Evolutionary conservation across 2,797 vertebrate genomes (phyloP), one percentile per base, ranked within the genome.

Genomic region (Lateolabrax maculatus): DNA sequence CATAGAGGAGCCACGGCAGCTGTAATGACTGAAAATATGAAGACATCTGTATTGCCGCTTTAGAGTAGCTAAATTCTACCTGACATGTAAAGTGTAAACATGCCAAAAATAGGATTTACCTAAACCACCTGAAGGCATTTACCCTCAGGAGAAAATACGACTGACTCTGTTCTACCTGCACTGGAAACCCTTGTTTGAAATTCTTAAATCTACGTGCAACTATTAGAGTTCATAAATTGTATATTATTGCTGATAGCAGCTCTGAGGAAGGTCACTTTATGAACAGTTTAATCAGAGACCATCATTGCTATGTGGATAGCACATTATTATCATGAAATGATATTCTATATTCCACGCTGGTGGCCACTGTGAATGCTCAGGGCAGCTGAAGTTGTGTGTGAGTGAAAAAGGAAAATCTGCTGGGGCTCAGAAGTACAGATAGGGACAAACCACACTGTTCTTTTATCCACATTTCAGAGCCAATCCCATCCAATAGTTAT

Each of bases 401-500:
- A 21, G 3, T 58, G 29, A 68, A 44, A 74, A 70, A 58, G 29
- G 9, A 60, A 76, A 79, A 68, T 1, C 60, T 27, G 52, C 41
- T 69, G 36, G 34, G 31, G 27, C 60, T 71, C 41, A 69, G 41
- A 48, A 56, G 44, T 51, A 49, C 67, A 62, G 79, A 63, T 53
- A 31, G 43, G 37, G 21, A 83, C 39, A 71, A 75, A 61, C 18
- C 23, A 15, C 4, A 5, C 53, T 71, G 31, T 36, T 64, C n/a
- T 71, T 73, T 75, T 65, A 79, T 81, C 58, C 65, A 31, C 71
- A 23, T 68, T 75, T 81, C 39, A 53, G 58, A 77, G 46, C 37
- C 43, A 60, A 52, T 72, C 63, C 69, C 72, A 23, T 64, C 46
- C 75, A 65, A 51, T 77, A 85, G 83, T 76, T 63, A 27, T 41